phyloP scores from a whole-genome alignment of 2,888 invertebrate species.

The Drosophila nigricruria region DNA sequence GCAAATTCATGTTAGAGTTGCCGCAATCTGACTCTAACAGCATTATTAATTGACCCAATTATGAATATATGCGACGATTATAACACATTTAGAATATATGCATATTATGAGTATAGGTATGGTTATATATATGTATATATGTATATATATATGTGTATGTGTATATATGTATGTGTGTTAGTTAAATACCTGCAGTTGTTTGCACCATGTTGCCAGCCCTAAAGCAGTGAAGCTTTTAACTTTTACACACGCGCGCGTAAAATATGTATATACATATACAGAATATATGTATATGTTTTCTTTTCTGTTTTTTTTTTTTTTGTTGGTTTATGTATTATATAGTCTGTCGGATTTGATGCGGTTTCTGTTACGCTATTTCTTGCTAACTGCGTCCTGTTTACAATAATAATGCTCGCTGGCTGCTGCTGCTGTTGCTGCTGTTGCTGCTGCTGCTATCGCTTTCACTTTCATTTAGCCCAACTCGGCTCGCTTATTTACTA shows the following conservation, averaged over 20 bases:
- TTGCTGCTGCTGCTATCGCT: slow-evolving; percentile 16
- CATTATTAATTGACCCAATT: slow-evolving; percentile 11
- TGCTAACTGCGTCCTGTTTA: slow-evolving; percentile 28
- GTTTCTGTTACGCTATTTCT: slow-evolving; percentile 38
- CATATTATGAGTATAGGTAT: background rate
- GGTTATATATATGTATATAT: background rate
- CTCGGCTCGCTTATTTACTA: slow-evolving; percentile 57
- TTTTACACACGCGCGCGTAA: slow-evolving; percentile 64
- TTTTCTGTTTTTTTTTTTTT: background rate
- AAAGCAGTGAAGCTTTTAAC: slow-evolving; percentile 53
- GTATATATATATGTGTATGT: background rate
- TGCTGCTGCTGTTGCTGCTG: background rate
- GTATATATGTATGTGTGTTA: background rate
- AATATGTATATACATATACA: slow-evolving; percentile 20
- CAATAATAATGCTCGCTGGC: slow-evolving; percentile 24
- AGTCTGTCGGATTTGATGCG: slow-evolving; percentile 40
- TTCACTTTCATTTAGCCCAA: slow-evolving; percentile 45
- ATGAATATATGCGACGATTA: background rate
- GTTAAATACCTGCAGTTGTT: slow-evolving; percentile 72
- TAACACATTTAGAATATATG: background rate
- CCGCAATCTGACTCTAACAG: background rate
- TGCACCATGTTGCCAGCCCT: slow-evolving; percentile 71
- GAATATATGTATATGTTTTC: background rate
- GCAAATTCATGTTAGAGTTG: background rate
- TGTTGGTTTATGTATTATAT: slow-evolving; percentile 25